Conservation (phyloP, 2,797 vertebrate species). For the Darevskia mixta region DNA sequence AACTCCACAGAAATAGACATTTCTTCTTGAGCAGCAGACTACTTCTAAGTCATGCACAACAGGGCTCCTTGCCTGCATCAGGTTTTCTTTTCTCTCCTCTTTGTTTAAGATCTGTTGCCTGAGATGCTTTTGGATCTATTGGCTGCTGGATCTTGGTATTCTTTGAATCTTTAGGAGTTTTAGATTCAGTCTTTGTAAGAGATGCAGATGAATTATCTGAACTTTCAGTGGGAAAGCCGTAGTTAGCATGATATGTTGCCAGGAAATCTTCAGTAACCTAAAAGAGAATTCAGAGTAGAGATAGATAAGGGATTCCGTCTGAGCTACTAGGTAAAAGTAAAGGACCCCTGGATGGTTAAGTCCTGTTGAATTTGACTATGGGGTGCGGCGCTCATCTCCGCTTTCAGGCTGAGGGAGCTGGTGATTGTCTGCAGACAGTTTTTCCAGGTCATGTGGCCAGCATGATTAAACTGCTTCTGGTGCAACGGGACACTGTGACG, state of each 20-base stretch:
- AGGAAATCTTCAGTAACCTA: slow-evolving; percentile 97
- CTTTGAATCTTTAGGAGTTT: slow-evolving; percentile 49
- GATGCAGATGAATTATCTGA: slow-evolving; percentile 76
- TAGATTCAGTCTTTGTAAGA: slow-evolving; percentile 58
- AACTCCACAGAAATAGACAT: neutral
- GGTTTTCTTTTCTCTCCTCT: slow-evolving; percentile 93
- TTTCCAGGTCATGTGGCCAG: too few relatives aligned
- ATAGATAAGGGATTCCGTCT: neutral
- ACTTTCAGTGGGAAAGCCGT: slow-evolving; percentile 87
- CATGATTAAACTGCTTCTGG: too few relatives aligned
- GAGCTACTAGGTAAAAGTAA: neutral
- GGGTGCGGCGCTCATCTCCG: too few relatives aligned
- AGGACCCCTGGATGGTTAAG: too few relatives aligned
- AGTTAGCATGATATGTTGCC: slow-evolving; percentile 94
- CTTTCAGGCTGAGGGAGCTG: too few relatives aligned
- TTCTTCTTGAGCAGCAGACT: slow-evolving; percentile 6
- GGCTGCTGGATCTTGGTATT: slow-evolving; percentile 65
- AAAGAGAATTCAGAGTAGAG: slow-evolving; percentile 39
- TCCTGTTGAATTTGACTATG: too few relatives aligned
- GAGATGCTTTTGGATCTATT: slow-evolving; percentile 61
- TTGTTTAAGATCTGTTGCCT: slow-evolving; percentile 75
- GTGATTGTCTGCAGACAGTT: too few relatives aligned
- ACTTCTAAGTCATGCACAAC: slow-evolving; percentile 15
- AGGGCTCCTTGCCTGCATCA: slow-evolving; percentile 83
- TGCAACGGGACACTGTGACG: too few relatives aligned